Conservation (phyloP, 2,888 invertebrate genomes). For the Hylaea fasciaria region DNA sequence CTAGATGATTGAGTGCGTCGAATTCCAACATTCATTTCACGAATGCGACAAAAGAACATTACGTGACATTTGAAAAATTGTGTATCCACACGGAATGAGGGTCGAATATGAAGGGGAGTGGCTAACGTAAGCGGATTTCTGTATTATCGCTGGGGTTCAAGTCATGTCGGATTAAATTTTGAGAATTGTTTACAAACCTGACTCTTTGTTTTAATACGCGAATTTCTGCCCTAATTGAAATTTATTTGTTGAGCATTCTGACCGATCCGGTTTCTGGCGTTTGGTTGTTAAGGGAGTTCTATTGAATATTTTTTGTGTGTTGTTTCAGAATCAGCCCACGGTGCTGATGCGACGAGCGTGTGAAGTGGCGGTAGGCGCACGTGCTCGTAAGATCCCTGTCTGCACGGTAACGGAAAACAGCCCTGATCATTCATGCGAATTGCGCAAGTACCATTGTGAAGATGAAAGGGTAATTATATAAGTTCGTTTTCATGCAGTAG, state of each 20-base stretch:
- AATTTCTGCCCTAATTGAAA: slow-evolving; percentile 22
- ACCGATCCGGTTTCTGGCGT: slow-evolving; percentile 2
- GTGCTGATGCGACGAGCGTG: slow-evolving; percentile 72
- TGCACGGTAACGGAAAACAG: slow-evolving; percentile 58
- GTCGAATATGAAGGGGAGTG: slow-evolving; percentile 43
- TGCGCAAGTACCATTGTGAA: slow-evolving; percentile 61
- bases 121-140: slow-evolving; percentile 53
- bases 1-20: slow-evolving; percentile 57
- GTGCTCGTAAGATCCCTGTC: slow-evolving; percentile 63
- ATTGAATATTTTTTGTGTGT: slow-evolving; percentile 14
- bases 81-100: slow-evolving; percentile 41
- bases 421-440: slow-evolving; percentile 56
- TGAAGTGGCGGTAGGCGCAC: slow-evolving; percentile 67
- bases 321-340: slow-evolving; percentile 71
- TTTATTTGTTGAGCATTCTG: slow-evolving; percentile 5
- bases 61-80: slow-evolving; percentile 38
- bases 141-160: slow-evolving; percentile 43
- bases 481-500: too few relatives aligned
- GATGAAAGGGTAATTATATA: slow-evolving; percentile 65
- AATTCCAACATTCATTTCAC: slow-evolving; percentile 17
- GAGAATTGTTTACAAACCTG: slow-evolving; percentile 36
- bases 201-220: slow-evolving; percentile 32
- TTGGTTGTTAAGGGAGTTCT: slow-evolving; percentile 4
- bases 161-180: slow-evolving; percentile 38
- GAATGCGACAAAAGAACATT: slow-evolving; percentile 23